phyloP scores from a whole-genome alignment of 2,113 vertebrate genomes.

The Neoarius graeffei region DNA sequence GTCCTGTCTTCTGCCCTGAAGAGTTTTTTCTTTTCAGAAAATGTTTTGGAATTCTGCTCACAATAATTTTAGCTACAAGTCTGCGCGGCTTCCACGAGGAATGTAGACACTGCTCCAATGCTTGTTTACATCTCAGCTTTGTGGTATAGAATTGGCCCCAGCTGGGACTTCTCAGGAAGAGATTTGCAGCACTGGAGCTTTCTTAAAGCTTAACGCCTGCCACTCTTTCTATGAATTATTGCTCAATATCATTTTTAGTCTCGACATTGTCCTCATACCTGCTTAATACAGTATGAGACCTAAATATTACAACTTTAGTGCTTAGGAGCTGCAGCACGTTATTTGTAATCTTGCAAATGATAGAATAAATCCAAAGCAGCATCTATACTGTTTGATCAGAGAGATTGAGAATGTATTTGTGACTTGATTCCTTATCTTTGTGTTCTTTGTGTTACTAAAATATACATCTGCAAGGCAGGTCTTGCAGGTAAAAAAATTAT shows the following conservation, averaged over 20 bases:
- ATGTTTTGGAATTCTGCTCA: conserved; percentile 49
- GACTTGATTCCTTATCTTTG: neutral
- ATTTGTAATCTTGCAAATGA: neutral
- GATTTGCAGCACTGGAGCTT: conserved; percentile 30
- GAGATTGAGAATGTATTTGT: neutral
- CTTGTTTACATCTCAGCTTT: conserved; percentile 68
- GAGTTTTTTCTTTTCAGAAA: neutral
- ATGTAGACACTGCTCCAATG: conserved; percentile 65
- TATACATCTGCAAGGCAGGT: neutral
- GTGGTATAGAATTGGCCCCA: conserved; percentile 60
- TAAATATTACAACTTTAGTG: neutral
- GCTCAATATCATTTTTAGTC: too few species aligned
- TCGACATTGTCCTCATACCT: neutral
- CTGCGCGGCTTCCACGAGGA: conserved; percentile 69
- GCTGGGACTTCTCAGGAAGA: conserved; percentile 57
- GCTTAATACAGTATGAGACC: neutral
- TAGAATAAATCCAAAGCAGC: neutral
- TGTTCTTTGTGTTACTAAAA: neutral
- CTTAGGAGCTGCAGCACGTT: neutral
- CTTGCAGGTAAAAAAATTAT: neutral
- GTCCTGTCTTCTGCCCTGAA: neutral
- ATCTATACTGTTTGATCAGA: neutral
- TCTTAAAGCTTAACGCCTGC: neutral
- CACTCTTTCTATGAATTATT: neutral
- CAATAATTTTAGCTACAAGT: conserved; percentile 63